These are phyloP conservation scores for Drosophila mulleri DNA, from an alignment of 2,888 invertebrate species.

Conservation along the genomic window DNA sequence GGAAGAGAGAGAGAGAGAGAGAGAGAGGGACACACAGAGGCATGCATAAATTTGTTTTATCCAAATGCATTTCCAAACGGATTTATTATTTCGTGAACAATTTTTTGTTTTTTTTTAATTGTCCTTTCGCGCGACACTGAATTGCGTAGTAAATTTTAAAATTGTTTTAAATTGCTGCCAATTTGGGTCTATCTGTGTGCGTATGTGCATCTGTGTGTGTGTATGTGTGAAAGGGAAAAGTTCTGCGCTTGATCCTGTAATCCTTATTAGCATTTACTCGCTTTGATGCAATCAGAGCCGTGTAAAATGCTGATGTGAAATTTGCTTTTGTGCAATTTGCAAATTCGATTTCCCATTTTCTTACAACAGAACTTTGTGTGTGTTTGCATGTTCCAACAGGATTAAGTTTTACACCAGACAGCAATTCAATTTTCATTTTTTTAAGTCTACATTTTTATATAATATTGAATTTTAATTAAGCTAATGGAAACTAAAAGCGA, in stretches of 20 bases:
- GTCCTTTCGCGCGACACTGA: slow-evolving; percentile 37
- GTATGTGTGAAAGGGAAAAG: neutral
- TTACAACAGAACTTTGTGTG: slow-evolving; percentile 7
- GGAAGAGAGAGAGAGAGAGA: neutral
- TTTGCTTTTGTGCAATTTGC: slow-evolving; percentile 25
- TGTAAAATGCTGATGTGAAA: slow-evolving; percentile 33
- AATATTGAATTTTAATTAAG: neutral
- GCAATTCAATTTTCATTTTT: slow-evolving; percentile 4
- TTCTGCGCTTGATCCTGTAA: slow-evolving; percentile 48
- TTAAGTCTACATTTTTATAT: neutral
- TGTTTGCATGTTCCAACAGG: slow-evolving; percentile 9
- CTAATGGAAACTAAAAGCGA: neutral
- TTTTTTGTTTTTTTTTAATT: slow-evolving; percentile 69
- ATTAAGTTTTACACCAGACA: slow-evolving; percentile 24
- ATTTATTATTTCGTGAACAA: slow-evolving; percentile 70
- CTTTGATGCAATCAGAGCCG: slow-evolving; percentile 26
- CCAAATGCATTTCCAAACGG: slow-evolving; percentile 46
- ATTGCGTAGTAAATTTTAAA: slow-evolving; percentile 53
- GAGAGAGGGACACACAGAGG: neutral
- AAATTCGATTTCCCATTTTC: slow-evolving; percentile 18
- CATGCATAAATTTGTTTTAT: slow-evolving; percentile 25
- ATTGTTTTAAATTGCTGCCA: slow-evolving; percentile 71
- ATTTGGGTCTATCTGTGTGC: slow-evolving; percentile 33
- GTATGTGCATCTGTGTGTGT: neutral
- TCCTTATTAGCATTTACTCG: slow-evolving; percentile 54